These are phyloP conservation scores for Omphaloscelis lunosa DNA, from an alignment of 2,888 invertebrate genomes.

Conservation along the genomic window DNA sequence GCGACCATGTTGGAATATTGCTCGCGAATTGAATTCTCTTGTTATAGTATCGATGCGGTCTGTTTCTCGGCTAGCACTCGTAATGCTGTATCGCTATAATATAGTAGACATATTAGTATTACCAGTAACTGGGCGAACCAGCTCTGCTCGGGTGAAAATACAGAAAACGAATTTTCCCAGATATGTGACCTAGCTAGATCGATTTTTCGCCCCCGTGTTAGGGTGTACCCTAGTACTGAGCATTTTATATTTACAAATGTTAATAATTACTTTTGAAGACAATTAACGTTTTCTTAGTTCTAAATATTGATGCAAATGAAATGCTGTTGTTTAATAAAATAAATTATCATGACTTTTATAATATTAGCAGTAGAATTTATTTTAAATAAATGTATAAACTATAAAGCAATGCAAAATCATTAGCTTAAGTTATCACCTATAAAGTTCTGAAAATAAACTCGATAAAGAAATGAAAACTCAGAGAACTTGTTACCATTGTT, in stretches of 20 bases:
- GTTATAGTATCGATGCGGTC: constrained; percentile 11
- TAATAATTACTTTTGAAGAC: background rate
- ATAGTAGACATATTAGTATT: background rate
- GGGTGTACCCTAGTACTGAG: too few relatives aligned
- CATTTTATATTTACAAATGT: background rate
- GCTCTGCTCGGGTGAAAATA: too few relatives aligned
- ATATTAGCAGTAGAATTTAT: too few relatives aligned
- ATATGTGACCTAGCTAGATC: too few relatives aligned
- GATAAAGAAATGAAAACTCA: background rate
- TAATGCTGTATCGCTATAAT: background rate
- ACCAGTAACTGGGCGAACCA: background rate
- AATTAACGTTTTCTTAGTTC: background rate
- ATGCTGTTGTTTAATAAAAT: background rate
- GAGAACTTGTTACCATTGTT: background rate
- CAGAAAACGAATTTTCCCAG: too few relatives aligned
- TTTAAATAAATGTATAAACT: too few relatives aligned
- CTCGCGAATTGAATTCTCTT: constrained; percentile 46
- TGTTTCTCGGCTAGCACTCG: constrained; percentile 15
- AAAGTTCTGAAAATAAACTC: background rate
- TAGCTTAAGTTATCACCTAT: too few relatives aligned
- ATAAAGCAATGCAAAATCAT: too few relatives aligned
- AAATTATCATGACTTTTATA: too few relatives aligned
- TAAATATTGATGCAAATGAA: background rate
- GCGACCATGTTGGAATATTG: constrained; percentile 28
- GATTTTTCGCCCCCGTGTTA: too few relatives aligned